Percentiles rank a stretch among this genome's conserved stretches.
Evolutionary conservation across 2,113 vertebrate species (phyloP).

Genomic region (Sigmodon hispidus): DNA sequence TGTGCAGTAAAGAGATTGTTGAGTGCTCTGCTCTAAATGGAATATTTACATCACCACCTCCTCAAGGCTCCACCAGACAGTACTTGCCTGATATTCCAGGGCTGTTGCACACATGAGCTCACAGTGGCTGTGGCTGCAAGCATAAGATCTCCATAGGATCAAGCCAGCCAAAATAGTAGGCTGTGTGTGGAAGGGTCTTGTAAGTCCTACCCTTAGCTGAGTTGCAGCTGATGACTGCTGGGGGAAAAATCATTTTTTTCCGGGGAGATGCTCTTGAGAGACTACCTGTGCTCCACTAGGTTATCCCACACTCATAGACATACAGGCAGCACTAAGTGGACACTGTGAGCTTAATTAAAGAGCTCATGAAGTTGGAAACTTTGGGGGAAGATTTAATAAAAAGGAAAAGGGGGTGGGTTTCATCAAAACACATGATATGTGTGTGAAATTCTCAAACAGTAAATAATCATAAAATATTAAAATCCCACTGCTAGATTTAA

Average conservation of each 20-base stretch:
- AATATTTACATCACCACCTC: background rate
- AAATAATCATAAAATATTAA: background rate
- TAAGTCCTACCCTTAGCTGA: background rate
- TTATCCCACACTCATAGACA: background rate
- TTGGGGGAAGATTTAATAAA: background rate
- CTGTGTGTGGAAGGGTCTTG: background rate
- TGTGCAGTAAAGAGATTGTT: background rate
- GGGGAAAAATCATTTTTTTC: background rate
- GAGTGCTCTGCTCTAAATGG: background rate
- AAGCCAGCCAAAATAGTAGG: background rate
- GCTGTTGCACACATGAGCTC: background rate
- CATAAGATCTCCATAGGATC: background rate
- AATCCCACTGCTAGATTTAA: background rate
- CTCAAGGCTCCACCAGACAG: background rate
- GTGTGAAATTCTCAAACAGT: background rate
- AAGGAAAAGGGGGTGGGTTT: background rate
- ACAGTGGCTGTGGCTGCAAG: background rate
- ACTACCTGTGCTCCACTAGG: background rate
- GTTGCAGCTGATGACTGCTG: background rate
- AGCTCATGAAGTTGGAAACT: background rate
- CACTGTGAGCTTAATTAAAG: background rate
- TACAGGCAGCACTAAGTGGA: background rate
- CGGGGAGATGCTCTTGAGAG: background rate
- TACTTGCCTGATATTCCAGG: background rate
- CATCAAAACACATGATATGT: background rate